phyloP scores from a whole-genome alignment of 2,888 invertebrate species.

The Lepidocyrtoides sp. region DNA sequence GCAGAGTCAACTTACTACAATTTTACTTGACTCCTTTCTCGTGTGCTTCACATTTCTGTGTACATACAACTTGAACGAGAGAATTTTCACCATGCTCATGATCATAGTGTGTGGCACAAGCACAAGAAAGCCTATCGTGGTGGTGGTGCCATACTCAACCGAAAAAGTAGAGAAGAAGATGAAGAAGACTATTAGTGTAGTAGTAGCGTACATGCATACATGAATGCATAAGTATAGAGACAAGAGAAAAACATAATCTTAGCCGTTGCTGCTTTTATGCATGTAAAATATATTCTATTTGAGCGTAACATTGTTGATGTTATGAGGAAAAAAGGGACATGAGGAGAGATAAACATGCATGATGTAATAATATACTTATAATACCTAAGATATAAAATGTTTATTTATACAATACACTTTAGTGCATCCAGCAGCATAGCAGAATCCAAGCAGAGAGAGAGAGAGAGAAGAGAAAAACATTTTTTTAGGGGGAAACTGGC shows the following conservation, averaged over 20 bases:
- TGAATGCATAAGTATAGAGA: conserved; percentile 13
- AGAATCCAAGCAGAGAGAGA: conserved; percentile 2
- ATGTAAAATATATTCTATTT: too few relatives aligned
- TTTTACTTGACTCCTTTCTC: conserved; percentile 26
- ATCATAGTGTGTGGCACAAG: conserved; percentile 1
- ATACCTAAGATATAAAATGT: neutral
- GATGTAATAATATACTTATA: neutral
- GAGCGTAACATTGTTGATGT: too few relatives aligned
- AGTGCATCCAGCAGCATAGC: conserved; percentile 26
- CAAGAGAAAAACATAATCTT: conserved; percentile 1
- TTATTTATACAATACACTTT: conserved; percentile 36
- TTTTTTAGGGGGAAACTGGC: conserved; percentile 21
- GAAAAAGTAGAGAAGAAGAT: conserved; percentile 65
- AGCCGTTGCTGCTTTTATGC: neutral
- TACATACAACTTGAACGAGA: neutral
- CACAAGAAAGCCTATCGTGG: conserved; percentile 54
- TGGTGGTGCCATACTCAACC: conserved; percentile 71
- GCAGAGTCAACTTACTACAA: conserved; percentile 15
- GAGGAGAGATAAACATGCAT: neutral
- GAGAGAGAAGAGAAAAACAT: conserved; percentile 2
- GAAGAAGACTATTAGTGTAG: conserved; percentile 10
- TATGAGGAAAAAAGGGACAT: conserved; percentile 9
- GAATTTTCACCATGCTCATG: conserved; percentile 16
- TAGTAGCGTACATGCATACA: neutral
- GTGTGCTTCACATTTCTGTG: neutral